These are phyloP conservation scores for Noctilio leporinus DNA, from an alignment of 2,113 vertebrate species.

Conservation along the genomic window DNA sequence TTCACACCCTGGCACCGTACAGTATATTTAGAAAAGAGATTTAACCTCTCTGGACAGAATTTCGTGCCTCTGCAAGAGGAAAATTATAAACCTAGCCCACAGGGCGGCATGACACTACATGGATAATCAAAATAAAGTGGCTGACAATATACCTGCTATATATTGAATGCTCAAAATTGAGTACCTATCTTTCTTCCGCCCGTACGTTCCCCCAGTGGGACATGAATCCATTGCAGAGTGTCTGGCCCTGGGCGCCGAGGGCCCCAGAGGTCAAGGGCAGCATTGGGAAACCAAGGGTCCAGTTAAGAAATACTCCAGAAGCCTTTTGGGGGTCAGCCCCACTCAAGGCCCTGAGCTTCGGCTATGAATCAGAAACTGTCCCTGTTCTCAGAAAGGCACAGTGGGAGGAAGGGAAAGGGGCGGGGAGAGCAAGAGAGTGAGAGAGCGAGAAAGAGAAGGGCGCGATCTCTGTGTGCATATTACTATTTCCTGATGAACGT, in stretches of 20 bases:
- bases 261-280: background rate
- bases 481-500: background rate
- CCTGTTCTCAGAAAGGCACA: background rate
- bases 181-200: accelerated
- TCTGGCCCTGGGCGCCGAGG: accelerated
- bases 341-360: background rate
- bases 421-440: too few relatives aligned
- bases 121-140: too few relatives aligned
- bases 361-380: background rate
- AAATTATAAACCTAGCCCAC: background rate
- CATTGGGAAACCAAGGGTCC: background rate
- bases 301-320: background rate
- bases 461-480: background rate
- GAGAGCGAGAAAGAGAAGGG: background rate
- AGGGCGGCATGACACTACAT: background rate
- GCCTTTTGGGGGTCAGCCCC: background rate
- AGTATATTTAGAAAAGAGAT: background rate
- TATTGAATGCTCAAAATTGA: background rate
- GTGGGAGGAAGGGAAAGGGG: too few relatives aligned
- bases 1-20: background rate
- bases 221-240: background rate
- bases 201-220: background rate
- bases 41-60: background rate
- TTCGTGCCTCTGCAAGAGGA: background rate
- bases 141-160: accelerated